phyloP scores from a whole-genome alignment of 2,888 invertebrate genomes.

The Andrena fulva region DNA sequence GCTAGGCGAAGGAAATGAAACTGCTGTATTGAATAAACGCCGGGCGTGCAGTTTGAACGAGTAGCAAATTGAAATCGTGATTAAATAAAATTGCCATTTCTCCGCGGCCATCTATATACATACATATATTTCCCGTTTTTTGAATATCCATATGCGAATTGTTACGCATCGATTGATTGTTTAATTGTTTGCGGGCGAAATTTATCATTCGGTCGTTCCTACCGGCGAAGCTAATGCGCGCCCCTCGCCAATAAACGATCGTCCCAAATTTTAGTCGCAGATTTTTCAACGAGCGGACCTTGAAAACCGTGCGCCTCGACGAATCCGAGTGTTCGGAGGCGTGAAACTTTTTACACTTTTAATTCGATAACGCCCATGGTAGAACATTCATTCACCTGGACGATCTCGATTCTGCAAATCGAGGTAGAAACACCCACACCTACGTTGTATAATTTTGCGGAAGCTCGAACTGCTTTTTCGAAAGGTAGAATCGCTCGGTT shows the following conservation, averaged over 20 bases:
- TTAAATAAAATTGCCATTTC: conserved; percentile 41
- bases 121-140: conserved; percentile 3
- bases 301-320: not conserved
- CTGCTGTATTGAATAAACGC: conserved; percentile 37
- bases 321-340: not conserved
- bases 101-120: not conserved
- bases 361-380: not conserved
- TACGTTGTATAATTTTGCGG: not conserved
- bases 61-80: conserved; percentile 50
- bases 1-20: conserved; percentile 26
- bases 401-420: not conserved
- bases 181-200: conserved; percentile 43
- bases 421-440: not conserved
- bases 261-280: not conserved
- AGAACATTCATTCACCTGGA: no score
- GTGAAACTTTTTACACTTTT: not conserved
- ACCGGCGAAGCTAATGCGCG: not conserved
- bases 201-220: conserved; percentile 21
- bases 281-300: conserved; percentile 5
- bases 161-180: conserved; percentile 45
- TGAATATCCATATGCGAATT: conserved; percentile 27
- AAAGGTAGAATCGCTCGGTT: not conserved
- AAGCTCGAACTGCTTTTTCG: not conserved
- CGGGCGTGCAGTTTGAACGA: conserved; percentile 12
- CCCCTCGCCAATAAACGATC: conserved; percentile 1